Evolutionary conservation across 2,113 vertebrate genomes (phyloP), one percentile per base, ranked within the genome.

Genomic region (Myrmecophaga tridactyla): DNA sequence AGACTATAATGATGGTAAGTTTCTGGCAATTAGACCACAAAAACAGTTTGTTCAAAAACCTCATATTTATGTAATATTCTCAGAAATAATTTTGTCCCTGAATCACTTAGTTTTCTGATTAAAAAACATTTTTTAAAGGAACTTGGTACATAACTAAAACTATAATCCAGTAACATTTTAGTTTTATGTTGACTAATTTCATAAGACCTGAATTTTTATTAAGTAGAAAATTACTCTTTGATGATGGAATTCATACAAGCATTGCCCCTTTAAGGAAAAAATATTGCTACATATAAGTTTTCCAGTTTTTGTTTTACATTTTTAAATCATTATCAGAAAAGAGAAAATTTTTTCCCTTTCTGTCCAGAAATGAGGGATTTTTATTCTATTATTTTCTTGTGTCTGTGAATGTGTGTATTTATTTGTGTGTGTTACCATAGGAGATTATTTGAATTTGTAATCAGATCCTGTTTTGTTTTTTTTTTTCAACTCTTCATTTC

Each of bases 1-100:
- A 89, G 99, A 99, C 81, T 99, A 99, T 98, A 99, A 98, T 70
- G 99, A 99, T 21, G 99, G 99, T 99, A 95, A 98, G 99, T 95
- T 39, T 67, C 13, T 78, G 76, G 34, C 29, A 89, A 7, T 94
- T 92, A 88, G 70, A 82, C 18, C 29, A 31, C 2, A 86, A n/a
- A 18, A 86, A 89, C 18, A 60, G 18, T 36, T 87, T 39, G 41
- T 82, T 83, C 15, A 76, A 90, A 92, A 80, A 34, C 65, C 4
- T 51, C 11, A 25, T 94, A 72, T 78, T 94, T 92, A n/a, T 75
- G 3, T 93, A 56, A 67, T 94, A 70, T 18, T 8, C 6, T 86
- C 92, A 86, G 18, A 94, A 92, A 92, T 90, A 88, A 73, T 80
- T 39, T 95, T 86, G 29, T 84, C 93, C 14, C 62, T 76, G 6